phyloP scores from a whole-genome alignment of 2,113 vertebrate genomes.

The Neotoma lepida region DNA sequence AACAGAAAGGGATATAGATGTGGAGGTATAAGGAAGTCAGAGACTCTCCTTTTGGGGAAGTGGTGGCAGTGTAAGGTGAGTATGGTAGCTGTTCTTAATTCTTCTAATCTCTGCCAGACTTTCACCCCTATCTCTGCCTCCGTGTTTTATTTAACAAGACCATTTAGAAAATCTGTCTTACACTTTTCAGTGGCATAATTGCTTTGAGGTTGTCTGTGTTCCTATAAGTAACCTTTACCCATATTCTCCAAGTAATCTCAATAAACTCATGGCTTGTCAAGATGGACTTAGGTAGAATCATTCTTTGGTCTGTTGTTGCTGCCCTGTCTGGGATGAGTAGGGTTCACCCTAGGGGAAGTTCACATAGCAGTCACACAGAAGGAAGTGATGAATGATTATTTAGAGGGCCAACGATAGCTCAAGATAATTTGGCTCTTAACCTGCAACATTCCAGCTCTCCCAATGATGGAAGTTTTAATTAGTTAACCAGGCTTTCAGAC shows the following conservation, averaged over 20 bases:
- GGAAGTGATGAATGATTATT: not conserved
- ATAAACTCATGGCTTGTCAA: not conserved
- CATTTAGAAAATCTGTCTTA: too few relatives aligned
- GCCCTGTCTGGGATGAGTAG: not conserved
- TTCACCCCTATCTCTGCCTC: too few relatives aligned
- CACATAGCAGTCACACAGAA: not conserved
- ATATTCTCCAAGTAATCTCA: not conserved
- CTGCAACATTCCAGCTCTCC: not conserved
- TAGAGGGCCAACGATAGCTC: not conserved
- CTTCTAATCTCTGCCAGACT: too few relatives aligned
- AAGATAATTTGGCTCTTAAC: not conserved
- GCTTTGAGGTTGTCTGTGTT: not conserved
- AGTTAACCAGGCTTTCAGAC: not conserved
- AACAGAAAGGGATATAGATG: too few relatives aligned
- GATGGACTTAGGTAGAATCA: not conserved
- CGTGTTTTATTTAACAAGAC: too few relatives aligned
- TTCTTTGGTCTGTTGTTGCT: not conserved
- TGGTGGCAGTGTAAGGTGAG: too few relatives aligned
- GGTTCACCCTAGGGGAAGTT: not conserved
- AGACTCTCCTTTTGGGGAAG: too few relatives aligned
- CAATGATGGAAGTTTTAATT: not conserved
- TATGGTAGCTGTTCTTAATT: too few relatives aligned
- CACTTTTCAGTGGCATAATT: not conserved
- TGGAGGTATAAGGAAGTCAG: too few relatives aligned
- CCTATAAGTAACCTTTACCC: not conserved